A percentile compares a stretch with the other conserved stretches of the same genome.
Conservation (phyloP, 2,113 vertebrate genomes). For the Cercocebus atys region DNA sequence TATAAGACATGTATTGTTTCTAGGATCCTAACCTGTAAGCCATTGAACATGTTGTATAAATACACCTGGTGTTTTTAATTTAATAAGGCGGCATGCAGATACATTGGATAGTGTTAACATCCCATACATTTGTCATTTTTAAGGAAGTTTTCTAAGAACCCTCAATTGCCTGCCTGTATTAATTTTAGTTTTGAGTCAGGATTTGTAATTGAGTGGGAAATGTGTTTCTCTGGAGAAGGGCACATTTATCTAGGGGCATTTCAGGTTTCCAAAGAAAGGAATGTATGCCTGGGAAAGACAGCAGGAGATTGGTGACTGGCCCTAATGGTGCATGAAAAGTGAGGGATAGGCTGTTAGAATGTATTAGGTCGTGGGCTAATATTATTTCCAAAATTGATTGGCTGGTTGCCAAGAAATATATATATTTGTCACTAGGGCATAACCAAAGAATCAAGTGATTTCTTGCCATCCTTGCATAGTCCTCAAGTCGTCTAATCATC, state of each 20-base stretch:
- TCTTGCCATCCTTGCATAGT: slow-evolving; percentile 16
- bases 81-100: slow-evolving; percentile 80
- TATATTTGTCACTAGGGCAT: slow-evolving; percentile 61
- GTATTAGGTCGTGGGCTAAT: slow-evolving; percentile 60
- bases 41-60: slow-evolving; percentile 87
- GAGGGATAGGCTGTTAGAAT: slow-evolving; percentile 58
- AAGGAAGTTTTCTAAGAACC: slow-evolving; percentile 75
- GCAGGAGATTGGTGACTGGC: slow-evolving; percentile 68
- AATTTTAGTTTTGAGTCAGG: slow-evolving; percentile 77
- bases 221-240: slow-evolving; percentile 74
- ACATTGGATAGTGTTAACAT: slow-evolving; percentile 69
- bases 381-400: slow-evolving; percentile 71
- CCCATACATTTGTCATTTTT: slow-evolving; percentile 61
- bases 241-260: slow-evolving; percentile 74
- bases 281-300: slow-evolving; percentile 50
- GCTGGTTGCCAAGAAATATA: slow-evolving; percentile 67
- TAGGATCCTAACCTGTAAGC: slow-evolving; percentile 86
- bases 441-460: slow-evolving; percentile 58
- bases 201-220: slow-evolving; percentile 79
- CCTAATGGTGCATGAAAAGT: slow-evolving; percentile 50
- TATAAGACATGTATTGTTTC: slow-evolving; percentile 88
- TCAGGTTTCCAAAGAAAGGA: slow-evolving; percentile 34
- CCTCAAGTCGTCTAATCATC: neutral
- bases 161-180: slow-evolving; percentile 77
- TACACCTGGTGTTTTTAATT: slow-evolving; percentile 88